Evolutionary conservation across 2,797 vertebrate species (phyloP).

Genomic region (Ibycter americanus): DNA sequence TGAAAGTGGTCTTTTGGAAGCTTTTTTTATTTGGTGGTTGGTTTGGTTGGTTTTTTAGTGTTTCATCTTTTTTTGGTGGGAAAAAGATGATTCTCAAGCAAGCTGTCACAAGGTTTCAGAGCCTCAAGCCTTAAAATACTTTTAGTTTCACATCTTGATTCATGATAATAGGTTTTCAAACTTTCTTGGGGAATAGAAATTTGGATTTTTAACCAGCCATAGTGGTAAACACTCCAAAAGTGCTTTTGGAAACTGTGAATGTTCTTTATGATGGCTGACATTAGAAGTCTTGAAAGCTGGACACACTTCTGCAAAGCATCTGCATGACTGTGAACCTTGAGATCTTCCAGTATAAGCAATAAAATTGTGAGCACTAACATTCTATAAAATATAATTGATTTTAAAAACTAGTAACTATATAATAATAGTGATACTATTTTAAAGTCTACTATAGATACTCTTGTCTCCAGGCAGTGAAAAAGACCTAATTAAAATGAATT

Average conservation of each 20-base stretch:
- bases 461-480: conserved; percentile 3
- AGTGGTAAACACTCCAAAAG: background rate
- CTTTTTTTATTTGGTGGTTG: background rate
- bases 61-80: no score
- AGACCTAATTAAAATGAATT: conserved; percentile 39
- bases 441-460: background rate
- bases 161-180: background rate
- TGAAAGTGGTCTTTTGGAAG: background rate
- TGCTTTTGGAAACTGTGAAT: background rate
- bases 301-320: background rate
- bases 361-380: background rate
- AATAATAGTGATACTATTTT: background rate
- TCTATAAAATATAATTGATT: conserved; percentile 20
- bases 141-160: background rate
- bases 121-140: background rate
- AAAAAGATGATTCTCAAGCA: background rate
- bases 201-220: background rate
- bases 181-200: background rate
- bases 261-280: background rate
- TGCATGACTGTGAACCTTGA: background rate
- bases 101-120: background rate
- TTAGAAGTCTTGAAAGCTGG: background rate
- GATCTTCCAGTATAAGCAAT: background rate
- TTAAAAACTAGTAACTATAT: background rate
- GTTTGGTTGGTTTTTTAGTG: background rate